These are phyloP conservation scores for Temnothorax rugatulus DNA, from an alignment of 2,888 invertebrate species.

Conservation along the genomic window DNA sequence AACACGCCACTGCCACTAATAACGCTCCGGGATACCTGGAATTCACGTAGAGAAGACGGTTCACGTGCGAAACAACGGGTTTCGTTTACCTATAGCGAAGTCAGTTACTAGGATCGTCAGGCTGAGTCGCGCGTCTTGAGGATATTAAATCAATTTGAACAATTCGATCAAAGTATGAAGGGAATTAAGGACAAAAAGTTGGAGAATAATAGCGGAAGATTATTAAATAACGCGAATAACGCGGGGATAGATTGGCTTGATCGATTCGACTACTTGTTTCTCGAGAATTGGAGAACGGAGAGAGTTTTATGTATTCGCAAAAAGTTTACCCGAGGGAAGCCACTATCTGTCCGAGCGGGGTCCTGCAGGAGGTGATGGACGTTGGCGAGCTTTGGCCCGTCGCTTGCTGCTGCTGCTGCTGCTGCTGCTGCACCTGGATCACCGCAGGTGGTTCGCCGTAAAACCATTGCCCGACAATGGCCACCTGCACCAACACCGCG, in stretches of 20 bases:
- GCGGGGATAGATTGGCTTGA: neutral
- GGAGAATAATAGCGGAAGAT: neutral
- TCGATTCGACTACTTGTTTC: neutral
- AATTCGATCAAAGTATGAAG: neutral
- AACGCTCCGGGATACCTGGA: constrained; percentile 92
- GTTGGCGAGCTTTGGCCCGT: constrained; percentile 67
- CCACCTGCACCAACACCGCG: constrained; percentile 96
- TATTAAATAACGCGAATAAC: neutral
- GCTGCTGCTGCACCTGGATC: constrained; percentile 75
- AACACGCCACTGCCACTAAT: constrained; percentile 93
- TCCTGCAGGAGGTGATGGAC: constrained; percentile 81
- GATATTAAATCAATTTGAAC: neutral
- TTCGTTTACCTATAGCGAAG: neutral
- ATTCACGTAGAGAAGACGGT: neutral
- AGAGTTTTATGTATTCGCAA: constrained; percentile 42
- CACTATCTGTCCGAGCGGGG: constrained; percentile 83
- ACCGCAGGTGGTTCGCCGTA: constrained; percentile 91
- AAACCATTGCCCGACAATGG: constrained; percentile 94
- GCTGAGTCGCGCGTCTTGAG: too few relatives aligned
- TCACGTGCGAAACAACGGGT: neutral
- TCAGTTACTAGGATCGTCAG: neutral
- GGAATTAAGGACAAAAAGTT: neutral
- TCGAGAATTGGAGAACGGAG: neutral
- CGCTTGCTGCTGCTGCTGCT: constrained; percentile 64
- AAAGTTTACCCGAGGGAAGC: constrained; percentile 83